phyloP scores from a whole-genome alignment of 2,888 invertebrate genomes.

The Tiliacea citrago region DNA sequence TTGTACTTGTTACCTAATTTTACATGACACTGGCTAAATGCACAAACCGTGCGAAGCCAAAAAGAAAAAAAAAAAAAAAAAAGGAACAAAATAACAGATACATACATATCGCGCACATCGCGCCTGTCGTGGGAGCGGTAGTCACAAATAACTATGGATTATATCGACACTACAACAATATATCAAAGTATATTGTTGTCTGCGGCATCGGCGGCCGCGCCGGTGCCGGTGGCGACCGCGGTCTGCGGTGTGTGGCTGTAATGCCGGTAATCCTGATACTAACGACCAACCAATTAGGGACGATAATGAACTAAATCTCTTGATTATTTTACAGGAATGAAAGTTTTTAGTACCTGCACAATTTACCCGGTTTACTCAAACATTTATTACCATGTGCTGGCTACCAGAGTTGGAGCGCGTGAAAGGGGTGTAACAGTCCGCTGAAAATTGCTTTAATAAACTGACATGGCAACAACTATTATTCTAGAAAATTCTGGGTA shows the following conservation, averaged over 20 bases:
- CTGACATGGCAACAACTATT: background rate
- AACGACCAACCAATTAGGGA: conserved; percentile 36
- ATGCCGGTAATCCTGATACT: conserved; percentile 20
- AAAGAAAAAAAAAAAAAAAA: no score
- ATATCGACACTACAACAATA: background rate
- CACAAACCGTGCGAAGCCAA: no score
- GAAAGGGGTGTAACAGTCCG: no score
- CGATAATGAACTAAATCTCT: conserved; percentile 25
- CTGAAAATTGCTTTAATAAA: background rate
- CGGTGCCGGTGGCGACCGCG: conserved; percentile 26
- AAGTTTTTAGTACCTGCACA: background rate
- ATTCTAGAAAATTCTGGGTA: background rate
- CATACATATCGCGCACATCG: no score
- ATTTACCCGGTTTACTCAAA: background rate
- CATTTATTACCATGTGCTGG: background rate
- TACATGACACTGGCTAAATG: no score
- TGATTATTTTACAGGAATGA: background rate
- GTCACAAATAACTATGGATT: background rate
- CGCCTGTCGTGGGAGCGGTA: background rate
- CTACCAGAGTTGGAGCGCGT: background rate
- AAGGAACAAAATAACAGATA: no score
- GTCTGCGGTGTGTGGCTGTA: conserved; percentile 41
- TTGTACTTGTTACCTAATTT: no score
- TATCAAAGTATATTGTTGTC: background rate
- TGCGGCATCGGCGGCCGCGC: conserved; percentile 2